Base-by-base conservation (phyloP, 1,140 invertebrate species). In the Tachypleus tridentatus region DNA sequence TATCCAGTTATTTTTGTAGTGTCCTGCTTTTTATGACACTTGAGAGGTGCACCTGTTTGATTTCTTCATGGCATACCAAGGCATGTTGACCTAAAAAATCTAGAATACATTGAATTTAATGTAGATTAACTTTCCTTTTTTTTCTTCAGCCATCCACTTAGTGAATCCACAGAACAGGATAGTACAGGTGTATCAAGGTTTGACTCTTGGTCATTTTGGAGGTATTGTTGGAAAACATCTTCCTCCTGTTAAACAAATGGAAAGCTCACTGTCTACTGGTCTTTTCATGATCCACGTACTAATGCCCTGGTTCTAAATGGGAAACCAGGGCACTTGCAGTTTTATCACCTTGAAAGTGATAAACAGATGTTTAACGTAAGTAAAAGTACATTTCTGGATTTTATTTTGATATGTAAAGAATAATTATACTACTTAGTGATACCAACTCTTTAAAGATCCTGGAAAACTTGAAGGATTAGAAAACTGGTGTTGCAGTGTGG, bases 281-380 rank as follows among this genome's bases (percentile, higher is more conserved):
- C 74, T 91, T 48, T 77, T 5, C 79, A 83, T 68, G 87, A 91
- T 77, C 83, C 84, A 0, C 78, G 82, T 62, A 84, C 83, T 0
- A 79, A 83, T 67, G 79, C 83, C 56, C 73, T 92, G 10, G 82
- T 91, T 6, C 76, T 88, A 57, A 93, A 91, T 77, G 88, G 88
- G 53, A 81, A 83, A 69, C 80, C 83, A 1, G 90, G 90, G 49
- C 84, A 89, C 71, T 75, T 93, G 56, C 90, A 93, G 75, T 91
- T 91, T 78, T 91, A 85, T 74, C 84, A 84, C 60, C 80, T 85
- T 1, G 76, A 81, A 61, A 81, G 81, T 4, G 84, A 85, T 70
- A 83, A 77, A 70, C 79, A 89, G 62, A 73, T 91, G 0, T 90
- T 62, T 60, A 87, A 87, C 81, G 87, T 90, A 76, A 83, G 82